Percentiles rank a stretch among this genome's conserved stretches.
Evolutionary conservation across 2,888 invertebrate genomes (phyloP).

Genomic region (Pharmacophagus antenor): DNA sequence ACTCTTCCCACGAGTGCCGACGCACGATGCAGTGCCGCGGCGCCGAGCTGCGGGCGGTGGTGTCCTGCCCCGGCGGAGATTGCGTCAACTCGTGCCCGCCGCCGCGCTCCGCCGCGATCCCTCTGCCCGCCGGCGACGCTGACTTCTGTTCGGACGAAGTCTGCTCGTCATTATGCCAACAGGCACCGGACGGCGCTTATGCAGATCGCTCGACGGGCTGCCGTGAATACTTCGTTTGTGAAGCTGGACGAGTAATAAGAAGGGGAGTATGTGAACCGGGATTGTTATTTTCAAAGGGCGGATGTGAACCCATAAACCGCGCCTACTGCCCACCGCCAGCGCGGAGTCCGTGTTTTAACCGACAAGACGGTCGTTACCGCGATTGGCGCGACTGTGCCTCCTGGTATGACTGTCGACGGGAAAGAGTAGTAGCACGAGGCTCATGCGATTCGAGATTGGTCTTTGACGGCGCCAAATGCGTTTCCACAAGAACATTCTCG

Average conservation of each 20-base stretch:
- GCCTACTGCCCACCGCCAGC: conserved; percentile 72
- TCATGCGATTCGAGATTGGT: conserved; percentile 69
- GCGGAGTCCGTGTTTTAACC: conserved; percentile 69
- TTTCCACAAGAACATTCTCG: conserved; percentile 55
- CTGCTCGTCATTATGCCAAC: conserved; percentile 74
- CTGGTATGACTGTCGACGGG: conserved; percentile 75
- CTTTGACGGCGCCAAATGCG: conserved; percentile 76
- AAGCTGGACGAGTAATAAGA: conserved; percentile 71
- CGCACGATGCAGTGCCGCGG: conserved; percentile 74
- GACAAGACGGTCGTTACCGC: conserved; percentile 66
- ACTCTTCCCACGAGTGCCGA: conserved; percentile 80
- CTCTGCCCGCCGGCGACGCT: conserved; percentile 75
- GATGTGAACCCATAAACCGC: conserved; percentile 69
- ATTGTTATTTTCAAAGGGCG: conserved; percentile 73
- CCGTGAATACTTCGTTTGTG: conserved; percentile 81
- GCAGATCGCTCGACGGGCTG: conserved; percentile 78
- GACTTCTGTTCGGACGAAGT: conserved; percentile 74
- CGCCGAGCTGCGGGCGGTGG: conserved; percentile 62
- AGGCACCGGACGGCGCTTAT: conserved; percentile 79
- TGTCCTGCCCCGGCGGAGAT: conserved; percentile 52
- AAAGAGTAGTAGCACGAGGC: conserved; percentile 66
- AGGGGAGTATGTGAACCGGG: conserved; percentile 79
- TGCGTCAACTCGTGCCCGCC: conserved; percentile 61
- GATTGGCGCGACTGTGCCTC: conserved; percentile 73
- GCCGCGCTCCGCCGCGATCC: conserved; percentile 63